phyloP scores from a whole-genome alignment of 2,113 vertebrate genomes.

The Pycnonotus jocosus region DNA sequence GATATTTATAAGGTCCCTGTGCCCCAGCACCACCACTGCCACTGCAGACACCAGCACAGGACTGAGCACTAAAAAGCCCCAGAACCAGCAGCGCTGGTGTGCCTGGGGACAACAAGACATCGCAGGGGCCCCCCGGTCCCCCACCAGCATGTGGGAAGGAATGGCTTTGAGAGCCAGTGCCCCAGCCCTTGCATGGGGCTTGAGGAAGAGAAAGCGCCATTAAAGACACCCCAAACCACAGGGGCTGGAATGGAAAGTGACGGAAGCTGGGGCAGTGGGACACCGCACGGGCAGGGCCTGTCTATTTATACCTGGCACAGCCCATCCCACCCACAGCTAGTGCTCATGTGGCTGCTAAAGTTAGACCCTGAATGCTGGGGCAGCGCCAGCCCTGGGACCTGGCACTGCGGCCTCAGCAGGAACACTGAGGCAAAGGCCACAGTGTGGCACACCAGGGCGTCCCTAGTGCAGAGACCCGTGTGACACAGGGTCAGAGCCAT shows the following conservation, averaged over 20 bases:
- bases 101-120: not conserved
- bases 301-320: not conserved
- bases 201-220: not conserved
- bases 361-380: not conserved
- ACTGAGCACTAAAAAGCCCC: not conserved
- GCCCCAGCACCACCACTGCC: not conserved
- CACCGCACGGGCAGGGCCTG: not conserved
- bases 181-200: not conserved
- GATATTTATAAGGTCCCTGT: not conserved
- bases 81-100: rapidly evolving
- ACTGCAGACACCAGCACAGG: not conserved
- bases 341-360: not conserved
- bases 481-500: rapidly evolving
- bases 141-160: not conserved
- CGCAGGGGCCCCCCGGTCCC: not conserved
- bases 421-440: not conserved
- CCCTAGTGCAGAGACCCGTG: not conserved
- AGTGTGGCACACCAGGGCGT: rapidly evolving
- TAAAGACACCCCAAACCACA: not conserved
- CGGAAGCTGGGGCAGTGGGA: not conserved
- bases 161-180: not conserved
- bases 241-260: not conserved
- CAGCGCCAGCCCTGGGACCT: not conserved
- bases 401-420: not conserved
- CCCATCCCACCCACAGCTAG: not conserved